phyloP scores from a whole-genome alignment of 2,113 vertebrate species.

The Microcebus lehilahytsara region DNA sequence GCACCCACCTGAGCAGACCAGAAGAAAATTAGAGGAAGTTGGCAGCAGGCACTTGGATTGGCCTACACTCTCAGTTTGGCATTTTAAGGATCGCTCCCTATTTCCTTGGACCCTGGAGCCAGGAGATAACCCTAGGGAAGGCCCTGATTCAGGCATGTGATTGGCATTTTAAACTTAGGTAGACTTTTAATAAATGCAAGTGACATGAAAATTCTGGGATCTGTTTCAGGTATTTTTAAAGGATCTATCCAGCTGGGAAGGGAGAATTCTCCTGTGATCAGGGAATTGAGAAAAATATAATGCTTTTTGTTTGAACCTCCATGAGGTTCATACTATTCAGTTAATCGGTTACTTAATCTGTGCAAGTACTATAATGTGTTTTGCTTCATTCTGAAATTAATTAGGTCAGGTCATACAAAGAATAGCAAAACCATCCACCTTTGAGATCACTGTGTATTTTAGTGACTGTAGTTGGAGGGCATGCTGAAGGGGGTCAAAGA shows the following conservation, averaged over 20 bases:
- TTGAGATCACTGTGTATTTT: background rate
- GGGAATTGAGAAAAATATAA: background rate
- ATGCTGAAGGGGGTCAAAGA: background rate
- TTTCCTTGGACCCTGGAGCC: background rate
- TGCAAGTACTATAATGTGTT: background rate
- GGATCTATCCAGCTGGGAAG: background rate
- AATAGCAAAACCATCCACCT: background rate
- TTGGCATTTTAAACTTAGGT: constrained; percentile 36
- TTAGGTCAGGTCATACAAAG: constrained; percentile 34
- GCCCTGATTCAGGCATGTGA: background rate
- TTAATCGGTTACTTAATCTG: constrained; percentile 33
- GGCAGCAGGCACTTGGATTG: background rate
- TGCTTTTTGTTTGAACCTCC: constrained; percentile 4
- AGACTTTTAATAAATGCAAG: constrained; percentile 28
- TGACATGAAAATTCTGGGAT: constrained; percentile 48
- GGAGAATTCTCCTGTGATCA: constrained; percentile 48
- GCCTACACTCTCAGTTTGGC: background rate
- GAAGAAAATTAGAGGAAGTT: background rate
- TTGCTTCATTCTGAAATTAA: constrained; percentile 53
- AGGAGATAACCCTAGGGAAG: background rate
- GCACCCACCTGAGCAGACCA: background rate
- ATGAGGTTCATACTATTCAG: background rate
- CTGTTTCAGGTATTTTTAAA: constrained; percentile 51
- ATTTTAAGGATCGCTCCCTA: background rate
- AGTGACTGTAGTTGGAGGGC: background rate